These are phyloP conservation scores for Erynnis tages DNA, from an alignment of 2,888 invertebrate genomes.

Conservation along the genomic window DNA sequence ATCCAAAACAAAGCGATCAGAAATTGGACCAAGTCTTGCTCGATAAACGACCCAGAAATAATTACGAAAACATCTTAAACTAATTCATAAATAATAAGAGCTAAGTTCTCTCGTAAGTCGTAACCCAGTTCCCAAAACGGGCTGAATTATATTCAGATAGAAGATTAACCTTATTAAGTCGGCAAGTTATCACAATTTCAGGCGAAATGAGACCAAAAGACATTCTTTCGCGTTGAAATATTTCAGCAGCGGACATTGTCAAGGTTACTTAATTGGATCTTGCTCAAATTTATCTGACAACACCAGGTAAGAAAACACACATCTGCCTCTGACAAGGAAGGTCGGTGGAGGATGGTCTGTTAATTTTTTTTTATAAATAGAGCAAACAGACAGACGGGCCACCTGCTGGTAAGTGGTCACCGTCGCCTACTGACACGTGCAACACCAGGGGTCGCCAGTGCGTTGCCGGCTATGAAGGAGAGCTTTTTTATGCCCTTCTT, in stretches of 20 bases:
- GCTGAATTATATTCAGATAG: neutral
- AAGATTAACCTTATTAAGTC: slow-evolving; percentile 17
- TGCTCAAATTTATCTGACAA: slow-evolving; percentile 29
- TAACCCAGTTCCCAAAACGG: slow-evolving; percentile 11
- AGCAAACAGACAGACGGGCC: too few species aligned
- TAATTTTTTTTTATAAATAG: too few species aligned
- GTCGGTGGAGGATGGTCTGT: slow-evolving; percentile 17
- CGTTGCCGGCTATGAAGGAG: too few species aligned
- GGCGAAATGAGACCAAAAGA: neutral
- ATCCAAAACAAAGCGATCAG: too few species aligned
- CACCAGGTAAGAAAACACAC: slow-evolving; percentile 26
- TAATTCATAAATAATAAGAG: neutral
- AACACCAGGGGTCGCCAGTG: too few species aligned
- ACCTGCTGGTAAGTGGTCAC: too few species aligned
- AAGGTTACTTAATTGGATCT: slow-evolving; percentile 30
- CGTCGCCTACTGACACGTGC: too few species aligned
- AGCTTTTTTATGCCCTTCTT: too few species aligned
- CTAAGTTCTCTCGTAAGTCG: neutral
- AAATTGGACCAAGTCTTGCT: too few species aligned
- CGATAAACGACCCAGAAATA: too few species aligned
- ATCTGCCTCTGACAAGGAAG: slow-evolving; percentile 27
- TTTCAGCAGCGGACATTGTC: slow-evolving; percentile 20
- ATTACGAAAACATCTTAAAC: too few species aligned
- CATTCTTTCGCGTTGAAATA: slow-evolving; percentile 15
- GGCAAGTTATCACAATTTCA: slow-evolving; percentile 10